Conservation (phyloP, 2,888 invertebrate species). For the Meandrusa payeni region DNA sequence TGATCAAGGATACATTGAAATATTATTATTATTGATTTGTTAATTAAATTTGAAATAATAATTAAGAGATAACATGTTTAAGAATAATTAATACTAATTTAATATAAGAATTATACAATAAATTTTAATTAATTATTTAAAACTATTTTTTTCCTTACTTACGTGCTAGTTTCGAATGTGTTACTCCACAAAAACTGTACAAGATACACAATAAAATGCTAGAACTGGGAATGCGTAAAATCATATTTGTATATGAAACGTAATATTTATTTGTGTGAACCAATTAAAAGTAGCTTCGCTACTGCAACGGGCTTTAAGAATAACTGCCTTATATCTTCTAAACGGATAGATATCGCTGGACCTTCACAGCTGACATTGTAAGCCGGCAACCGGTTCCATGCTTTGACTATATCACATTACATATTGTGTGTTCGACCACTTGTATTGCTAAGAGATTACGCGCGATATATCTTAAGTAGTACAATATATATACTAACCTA, state of each 20-base stretch:
- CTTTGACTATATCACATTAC: constrained; percentile 14
- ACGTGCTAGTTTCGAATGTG: constrained; percentile 57
- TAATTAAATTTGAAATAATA: too few relatives aligned
- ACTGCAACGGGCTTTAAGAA: constrained; percentile 42
- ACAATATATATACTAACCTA: too few relatives aligned
- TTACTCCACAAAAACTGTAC: constrained; percentile 38
- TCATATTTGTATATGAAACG: constrained; percentile 44
- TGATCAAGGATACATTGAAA: too few relatives aligned
- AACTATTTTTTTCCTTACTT: too few relatives aligned
- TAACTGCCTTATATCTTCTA: constrained; percentile 60
- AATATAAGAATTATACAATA: too few relatives aligned
- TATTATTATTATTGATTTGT: too few relatives aligned
- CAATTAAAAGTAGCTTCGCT: constrained; percentile 44
- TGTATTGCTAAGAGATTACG: not conserved
- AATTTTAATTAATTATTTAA: too few relatives aligned
- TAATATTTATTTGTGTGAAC: constrained; percentile 33
- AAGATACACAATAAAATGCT: constrained; percentile 41
- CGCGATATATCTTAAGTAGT: too few relatives aligned
- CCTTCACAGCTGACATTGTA: constrained; percentile 46
- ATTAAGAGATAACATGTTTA: too few relatives aligned
- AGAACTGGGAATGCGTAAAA: constrained; percentile 34
- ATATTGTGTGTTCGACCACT: constrained; percentile 9
- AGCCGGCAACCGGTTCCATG: constrained; percentile 36
- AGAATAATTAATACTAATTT: too few relatives aligned
- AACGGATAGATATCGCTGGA: constrained; percentile 46